Evolutionary conservation across 2,888 invertebrate genomes (phyloP), one percentile per base, ranked within the genome.

Genomic region (Drosophila paranaensis): DNA sequence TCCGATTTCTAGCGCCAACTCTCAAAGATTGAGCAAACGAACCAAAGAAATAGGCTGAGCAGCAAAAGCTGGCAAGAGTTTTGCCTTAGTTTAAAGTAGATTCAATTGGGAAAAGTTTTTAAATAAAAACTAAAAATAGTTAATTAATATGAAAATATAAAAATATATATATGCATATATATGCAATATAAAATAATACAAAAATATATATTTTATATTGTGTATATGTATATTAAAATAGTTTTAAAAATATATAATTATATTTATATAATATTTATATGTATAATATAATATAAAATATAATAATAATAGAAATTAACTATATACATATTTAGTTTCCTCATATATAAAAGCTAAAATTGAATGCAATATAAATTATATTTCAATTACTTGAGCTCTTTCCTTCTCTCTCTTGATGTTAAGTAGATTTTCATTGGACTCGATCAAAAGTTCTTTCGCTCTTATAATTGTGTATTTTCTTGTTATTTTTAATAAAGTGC

Each of bases 401-500:
- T 27, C 27, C 8, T 16, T 20, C 42, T 20, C 27, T 27, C 27
- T 27, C 27, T 27, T 20, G 20, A 20, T 27, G 3, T 6, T 20
- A 71, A 46, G 6, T 39, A 56, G 64, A 64, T 40, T 54, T n/a
- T 11, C 16, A n/a, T 58, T 61, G 46, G 42, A 13, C 40, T 50
- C 48, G 42, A 16, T 8, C 27, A n/a, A 48, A 56, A 20, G 11
- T 50, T 43, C 10, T 13, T 45, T 11, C 5, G 1, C 40, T 39
- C 10, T 35, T 40, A 33, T 33, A 14, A 37, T 39, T 70, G 40
- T 72, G 65, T 55, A 66, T 71, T 39, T 70, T 64, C 60, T 79
- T 76, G 71, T 82, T 82, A 71, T 68, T 83, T 86, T 83, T 86
- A 88, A 88, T 86, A 88, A 83, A 88, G 89, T 88, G 76, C 76